phyloP scores from a whole-genome alignment of 1,140 invertebrate genomes.

The Steinernema khuongi region DNA sequence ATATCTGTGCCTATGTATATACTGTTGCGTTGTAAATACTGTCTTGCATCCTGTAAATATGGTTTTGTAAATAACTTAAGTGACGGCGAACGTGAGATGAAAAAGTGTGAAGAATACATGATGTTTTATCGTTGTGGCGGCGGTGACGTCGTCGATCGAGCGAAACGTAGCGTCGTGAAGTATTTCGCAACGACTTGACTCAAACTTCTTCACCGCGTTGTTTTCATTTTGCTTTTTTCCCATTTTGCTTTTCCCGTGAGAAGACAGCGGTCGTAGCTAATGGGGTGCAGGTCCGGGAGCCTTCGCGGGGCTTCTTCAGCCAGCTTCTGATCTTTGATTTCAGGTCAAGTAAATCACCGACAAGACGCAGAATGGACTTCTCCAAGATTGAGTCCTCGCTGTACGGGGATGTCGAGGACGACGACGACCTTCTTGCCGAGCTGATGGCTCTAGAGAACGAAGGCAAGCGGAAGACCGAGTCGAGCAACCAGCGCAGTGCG shows the following conservation, averaged over 20 bases:
- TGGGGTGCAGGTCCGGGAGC: background rate
- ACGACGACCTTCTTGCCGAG: slow-evolving; percentile 36
- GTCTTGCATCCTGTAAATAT: too few species aligned
- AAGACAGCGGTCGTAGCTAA: too few species aligned
- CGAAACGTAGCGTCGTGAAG: too few species aligned
- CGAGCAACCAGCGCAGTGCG: background rate
- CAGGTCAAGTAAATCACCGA: background rate
- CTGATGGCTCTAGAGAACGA: slow-evolving; percentile 34
- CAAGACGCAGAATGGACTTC: slow-evolving; percentile 33
- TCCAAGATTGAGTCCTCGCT: slow-evolving; percentile 28
- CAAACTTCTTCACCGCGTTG: too few species aligned
- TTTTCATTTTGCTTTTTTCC: background rate
- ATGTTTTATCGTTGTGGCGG: too few species aligned
- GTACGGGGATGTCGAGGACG: slow-evolving; percentile 36
- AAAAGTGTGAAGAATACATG: too few species aligned
- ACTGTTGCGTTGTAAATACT: background rate
- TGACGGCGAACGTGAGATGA: too few species aligned
- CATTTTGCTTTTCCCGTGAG: background rate
- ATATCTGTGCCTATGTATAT: background rate
- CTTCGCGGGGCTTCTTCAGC: background rate
- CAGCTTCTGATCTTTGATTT: background rate
- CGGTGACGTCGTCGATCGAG: too few species aligned
- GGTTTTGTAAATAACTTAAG: too few species aligned
- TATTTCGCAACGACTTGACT: too few species aligned
- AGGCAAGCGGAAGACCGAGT: slow-evolving; percentile 20